phyloP scores from a whole-genome alignment of 2,113 vertebrate genomes.

The Coracopsis vasa region DNA sequence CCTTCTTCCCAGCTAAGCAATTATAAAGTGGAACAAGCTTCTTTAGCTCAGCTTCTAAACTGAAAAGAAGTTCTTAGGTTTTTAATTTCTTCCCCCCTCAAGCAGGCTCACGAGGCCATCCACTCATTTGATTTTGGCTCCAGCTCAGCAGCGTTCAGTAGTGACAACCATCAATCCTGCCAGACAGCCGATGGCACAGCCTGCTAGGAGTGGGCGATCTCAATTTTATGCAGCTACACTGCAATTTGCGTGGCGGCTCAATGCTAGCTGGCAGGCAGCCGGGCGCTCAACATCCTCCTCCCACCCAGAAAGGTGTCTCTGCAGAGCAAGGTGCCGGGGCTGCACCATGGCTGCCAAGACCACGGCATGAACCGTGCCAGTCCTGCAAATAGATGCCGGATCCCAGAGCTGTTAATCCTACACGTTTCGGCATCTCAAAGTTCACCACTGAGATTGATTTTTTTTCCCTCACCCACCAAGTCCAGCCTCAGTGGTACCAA shows the following conservation, averaged over 20 bases:
- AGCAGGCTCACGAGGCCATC: constrained; percentile 55
- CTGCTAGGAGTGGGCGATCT: constrained; percentile 52
- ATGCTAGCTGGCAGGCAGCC: constrained; percentile 15
- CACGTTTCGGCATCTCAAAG: not conserved
- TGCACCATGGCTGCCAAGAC: not conserved
- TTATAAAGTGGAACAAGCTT: not conserved
- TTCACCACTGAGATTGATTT: not conserved
- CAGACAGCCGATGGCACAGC: constrained; percentile 60
- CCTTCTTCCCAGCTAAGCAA: not conserved
- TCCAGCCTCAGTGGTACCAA: not conserved
- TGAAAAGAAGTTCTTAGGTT: constrained; percentile 13
- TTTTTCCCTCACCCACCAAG: not conserved
- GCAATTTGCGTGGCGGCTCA: not conserved
- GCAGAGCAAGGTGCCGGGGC: constrained; percentile 45
- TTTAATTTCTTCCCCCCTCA: not conserved
- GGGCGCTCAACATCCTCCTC: constrained; percentile 26
- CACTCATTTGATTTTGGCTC: constrained; percentile 47
- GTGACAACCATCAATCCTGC: constrained; percentile 65
- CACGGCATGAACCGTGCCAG: not conserved
- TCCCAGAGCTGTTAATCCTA: not conserved
- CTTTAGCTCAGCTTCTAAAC: constrained; percentile 26
- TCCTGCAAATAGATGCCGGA: constrained; percentile 10
- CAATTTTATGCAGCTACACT: not conserved
- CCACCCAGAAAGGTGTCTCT: constrained; percentile 54
- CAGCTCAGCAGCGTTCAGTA: constrained; percentile 31